A percentile compares a stretch with the other conserved stretches of the same genome.
Evolutionary conservation across 2,888 invertebrate genomes (phyloP).

Genomic region (Drosophila anomelani): DNA sequence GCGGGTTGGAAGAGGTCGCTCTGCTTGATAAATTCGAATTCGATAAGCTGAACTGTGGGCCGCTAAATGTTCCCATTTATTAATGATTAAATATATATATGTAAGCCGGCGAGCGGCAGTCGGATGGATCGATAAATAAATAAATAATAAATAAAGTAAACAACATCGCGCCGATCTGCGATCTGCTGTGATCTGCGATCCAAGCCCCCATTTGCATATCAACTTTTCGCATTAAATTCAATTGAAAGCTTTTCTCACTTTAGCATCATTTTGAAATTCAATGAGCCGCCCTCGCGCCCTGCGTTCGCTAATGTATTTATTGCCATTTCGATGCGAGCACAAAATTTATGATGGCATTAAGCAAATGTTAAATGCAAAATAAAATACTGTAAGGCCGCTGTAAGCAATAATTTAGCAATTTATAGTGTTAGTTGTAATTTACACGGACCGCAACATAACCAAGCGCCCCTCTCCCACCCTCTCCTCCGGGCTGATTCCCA

Average conservation of each 20-base stretch:
- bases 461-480: not conserved
- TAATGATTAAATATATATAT: conserved; percentile 42
- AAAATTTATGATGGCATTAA: conserved; percentile 75
- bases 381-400: conserved; percentile 15
- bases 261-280: conserved; percentile 71
- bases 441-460: conserved; percentile 68
- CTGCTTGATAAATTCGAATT: conserved; percentile 35
- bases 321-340: conserved; percentile 60
- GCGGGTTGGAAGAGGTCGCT: conserved; percentile 39
- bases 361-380: conserved; percentile 62
- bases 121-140: conserved; percentile 66
- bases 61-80: conserved; percentile 71
- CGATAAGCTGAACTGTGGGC: conserved; percentile 46
- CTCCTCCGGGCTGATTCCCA: not conserved
- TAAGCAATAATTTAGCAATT: conserved; percentile 51
- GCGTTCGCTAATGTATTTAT: conserved; percentile 61
- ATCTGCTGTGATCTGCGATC: conserved; percentile 6
- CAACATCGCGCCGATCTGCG: conserved; percentile 44
- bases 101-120: conserved; percentile 4
- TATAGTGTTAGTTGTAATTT: conserved; percentile 72
- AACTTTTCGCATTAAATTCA: conserved; percentile 74
- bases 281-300: conserved; percentile 57
- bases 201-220: conserved; percentile 67
- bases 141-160: conserved; percentile 74
- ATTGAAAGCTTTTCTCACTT: conserved; percentile 78